These are phyloP conservation scores for Microcebus tavaratra DNA, from an alignment of 2,113 vertebrate genomes.

Conservation along the genomic window DNA sequence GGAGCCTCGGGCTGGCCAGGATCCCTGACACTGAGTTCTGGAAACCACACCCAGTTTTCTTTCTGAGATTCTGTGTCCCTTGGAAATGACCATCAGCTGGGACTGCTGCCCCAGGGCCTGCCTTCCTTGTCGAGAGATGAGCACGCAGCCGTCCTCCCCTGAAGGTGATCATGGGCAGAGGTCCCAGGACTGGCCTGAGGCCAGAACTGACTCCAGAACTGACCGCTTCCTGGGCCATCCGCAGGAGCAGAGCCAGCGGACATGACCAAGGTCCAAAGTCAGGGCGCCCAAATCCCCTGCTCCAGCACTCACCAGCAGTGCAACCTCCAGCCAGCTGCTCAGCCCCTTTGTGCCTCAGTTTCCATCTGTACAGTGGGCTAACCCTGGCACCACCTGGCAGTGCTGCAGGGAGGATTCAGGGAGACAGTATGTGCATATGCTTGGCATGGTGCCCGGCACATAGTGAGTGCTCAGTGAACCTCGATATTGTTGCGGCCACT, in stretches of 20 bases:
- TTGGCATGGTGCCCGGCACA: background rate
- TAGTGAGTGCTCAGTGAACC: fast-evolving
- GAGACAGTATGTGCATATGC: background rate
- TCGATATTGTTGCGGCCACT: background rate
- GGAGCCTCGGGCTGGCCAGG: too few relatives aligned
- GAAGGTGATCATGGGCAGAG: background rate
- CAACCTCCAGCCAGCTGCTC: background rate
- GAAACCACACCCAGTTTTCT: background rate
- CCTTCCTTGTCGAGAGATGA: background rate
- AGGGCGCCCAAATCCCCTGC: background rate
- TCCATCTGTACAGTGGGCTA: background rate
- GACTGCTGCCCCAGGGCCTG: background rate
- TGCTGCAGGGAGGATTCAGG: fast-evolving
- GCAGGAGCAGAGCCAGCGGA: background rate
- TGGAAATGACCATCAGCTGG: background rate
- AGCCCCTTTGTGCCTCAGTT: background rate
- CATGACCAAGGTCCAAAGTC: background rate
- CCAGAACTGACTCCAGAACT: too few relatives aligned
- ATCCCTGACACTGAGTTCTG: background rate
- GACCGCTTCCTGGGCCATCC: background rate
- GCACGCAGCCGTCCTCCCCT: background rate
- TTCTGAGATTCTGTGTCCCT: background rate
- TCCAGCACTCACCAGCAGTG: background rate
- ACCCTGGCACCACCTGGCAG: too few relatives aligned
- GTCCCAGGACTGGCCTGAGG: background rate